Base-by-base conservation (phyloP, 1,140 invertebrate genomes). In the Drosophila fuyamai region DNA sequence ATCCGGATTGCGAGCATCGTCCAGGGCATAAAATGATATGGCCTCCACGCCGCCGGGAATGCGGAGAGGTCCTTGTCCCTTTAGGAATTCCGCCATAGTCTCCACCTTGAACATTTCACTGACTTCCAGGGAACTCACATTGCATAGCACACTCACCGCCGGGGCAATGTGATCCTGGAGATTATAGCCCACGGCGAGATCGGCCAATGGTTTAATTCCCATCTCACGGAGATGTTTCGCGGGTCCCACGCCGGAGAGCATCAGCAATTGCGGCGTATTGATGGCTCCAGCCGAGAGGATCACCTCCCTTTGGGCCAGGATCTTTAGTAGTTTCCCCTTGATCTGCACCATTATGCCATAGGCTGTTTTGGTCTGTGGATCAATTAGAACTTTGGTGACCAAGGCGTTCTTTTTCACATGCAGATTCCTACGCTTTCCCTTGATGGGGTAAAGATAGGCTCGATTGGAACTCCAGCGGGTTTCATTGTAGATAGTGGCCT, bases 191-290 rank as follows among this genome's bases (percentile, higher is more conserved):
- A 97, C 96, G n/a, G 94, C 95, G 14, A 96, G 93, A 93, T 98
- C 95, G 65, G 94, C 94, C 1, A 96, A 65, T 0, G 95, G 94
- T 1, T 94, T 93, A 35, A 97, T 95, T n/a, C 93, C 93, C 41
- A 95, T 72, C 13, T 93, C 82, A 40, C 93, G 84, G 12, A 98
- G 93, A 90, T 97, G 96, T 43, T 95, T 92, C 23, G 91, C 94
- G 0, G 96, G 96, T 9, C 97, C 97, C 14, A 97, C 94, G 2
- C 97, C 97, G 2, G 96, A 96, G 1, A 97, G 81, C 96, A 97
- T 97, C 1, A 98, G 92, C 4, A 98, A 74, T 76, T 97, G 96
- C 0, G 96, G 95, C 0, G 95, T 95, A 67, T 96, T 96, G 1
- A 97, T 95, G 0, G 96, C 94, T 1, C 96, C 96, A 0, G 95